These are phyloP conservation scores for Epinephelus awoara DNA, from an alignment of 2,797 vertebrate species.

Conservation along the genomic window DNA sequence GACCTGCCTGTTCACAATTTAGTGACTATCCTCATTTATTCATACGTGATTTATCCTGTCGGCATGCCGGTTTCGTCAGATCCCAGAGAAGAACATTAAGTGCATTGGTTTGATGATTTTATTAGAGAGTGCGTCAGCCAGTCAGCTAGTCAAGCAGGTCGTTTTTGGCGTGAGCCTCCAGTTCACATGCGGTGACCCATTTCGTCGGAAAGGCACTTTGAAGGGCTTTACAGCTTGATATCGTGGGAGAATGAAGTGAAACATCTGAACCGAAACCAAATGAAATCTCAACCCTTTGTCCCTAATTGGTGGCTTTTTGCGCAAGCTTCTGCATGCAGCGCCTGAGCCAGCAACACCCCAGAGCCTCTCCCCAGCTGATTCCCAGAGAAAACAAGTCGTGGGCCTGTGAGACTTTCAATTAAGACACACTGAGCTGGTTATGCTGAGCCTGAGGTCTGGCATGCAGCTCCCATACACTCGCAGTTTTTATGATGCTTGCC, in stretches of 20 bases:
- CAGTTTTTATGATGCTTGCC: constrained; percentile 70
- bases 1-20: constrained; percentile 36
- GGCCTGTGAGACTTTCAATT: constrained; percentile 73
- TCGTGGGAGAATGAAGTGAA: constrained; percentile 51
- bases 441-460: constrained; percentile 72
- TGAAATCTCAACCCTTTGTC: constrained; percentile 60
- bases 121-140: constrained; percentile 33
- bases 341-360: constrained; percentile 70
- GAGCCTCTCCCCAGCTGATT: constrained; percentile 75
- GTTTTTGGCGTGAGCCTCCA: constrained; percentile 8
- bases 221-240: constrained; percentile 26
- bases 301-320: constrained; percentile 61
- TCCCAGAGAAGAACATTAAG: constrained; percentile 2
- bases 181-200: constrained; percentile 21
- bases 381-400: constrained; percentile 68
- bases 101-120: constrained; percentile 11
- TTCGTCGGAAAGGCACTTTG: neutral
- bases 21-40: constrained; percentile 16
- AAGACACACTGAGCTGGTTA: constrained; percentile 71
- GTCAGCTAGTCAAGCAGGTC: neutral
- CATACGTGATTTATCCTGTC: constrained; percentile 35
- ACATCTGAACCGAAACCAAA: constrained; percentile 60
- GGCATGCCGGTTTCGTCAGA: constrained; percentile 21
- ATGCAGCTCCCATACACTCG: constrained; percentile 43
- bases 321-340: constrained; percentile 72